Evolutionary conservation across 2,797 vertebrate genomes (phyloP).

Genomic region (Sorex maritimensis): DNA sequence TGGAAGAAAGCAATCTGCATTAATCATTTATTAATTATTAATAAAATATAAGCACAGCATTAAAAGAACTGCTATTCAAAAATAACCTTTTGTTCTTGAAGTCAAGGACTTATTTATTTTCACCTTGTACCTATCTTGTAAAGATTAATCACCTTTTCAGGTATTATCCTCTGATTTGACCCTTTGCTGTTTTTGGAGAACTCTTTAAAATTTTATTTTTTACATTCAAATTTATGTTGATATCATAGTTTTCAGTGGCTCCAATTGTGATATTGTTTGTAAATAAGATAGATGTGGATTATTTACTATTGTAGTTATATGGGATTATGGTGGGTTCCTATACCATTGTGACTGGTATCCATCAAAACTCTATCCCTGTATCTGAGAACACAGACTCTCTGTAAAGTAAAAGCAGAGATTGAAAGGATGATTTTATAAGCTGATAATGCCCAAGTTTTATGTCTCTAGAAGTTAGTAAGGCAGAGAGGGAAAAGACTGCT

Average conservation of each 20-base stretch:
- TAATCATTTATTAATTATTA: slow-evolving; percentile 90
- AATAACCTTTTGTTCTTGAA: slow-evolving; percentile 80
- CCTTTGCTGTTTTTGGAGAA: not conserved
- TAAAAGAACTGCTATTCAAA: slow-evolving; percentile 74
- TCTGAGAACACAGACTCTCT: not conserved
- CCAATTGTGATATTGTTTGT: slow-evolving; percentile 3
- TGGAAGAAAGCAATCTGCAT: slow-evolving; percentile 83
- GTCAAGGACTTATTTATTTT: slow-evolving; percentile 62
- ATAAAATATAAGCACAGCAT: slow-evolving; percentile 84
- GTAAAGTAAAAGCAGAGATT: not conserved
- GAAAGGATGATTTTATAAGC: not conserved
- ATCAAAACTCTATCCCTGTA: not conserved
- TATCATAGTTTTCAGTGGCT: not conserved
- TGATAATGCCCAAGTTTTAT: not conserved
- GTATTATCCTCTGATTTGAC: slow-evolving; percentile 53
- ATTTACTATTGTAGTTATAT: not conserved
- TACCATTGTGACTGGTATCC: not conserved
- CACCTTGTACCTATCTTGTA: slow-evolving; percentile 53
- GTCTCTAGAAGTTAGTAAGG: not conserved
- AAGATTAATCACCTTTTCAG: slow-evolving; percentile 65
- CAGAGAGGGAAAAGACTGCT: not conserved
- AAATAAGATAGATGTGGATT: not conserved
- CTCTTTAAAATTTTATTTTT: not conserved
- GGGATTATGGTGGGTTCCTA: not conserved
- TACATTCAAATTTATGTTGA: not conserved